Evolutionary conservation across 2,797 vertebrate genomes (phyloP).

Genomic region (Lepidocolaptes lacrymiger): DNA sequence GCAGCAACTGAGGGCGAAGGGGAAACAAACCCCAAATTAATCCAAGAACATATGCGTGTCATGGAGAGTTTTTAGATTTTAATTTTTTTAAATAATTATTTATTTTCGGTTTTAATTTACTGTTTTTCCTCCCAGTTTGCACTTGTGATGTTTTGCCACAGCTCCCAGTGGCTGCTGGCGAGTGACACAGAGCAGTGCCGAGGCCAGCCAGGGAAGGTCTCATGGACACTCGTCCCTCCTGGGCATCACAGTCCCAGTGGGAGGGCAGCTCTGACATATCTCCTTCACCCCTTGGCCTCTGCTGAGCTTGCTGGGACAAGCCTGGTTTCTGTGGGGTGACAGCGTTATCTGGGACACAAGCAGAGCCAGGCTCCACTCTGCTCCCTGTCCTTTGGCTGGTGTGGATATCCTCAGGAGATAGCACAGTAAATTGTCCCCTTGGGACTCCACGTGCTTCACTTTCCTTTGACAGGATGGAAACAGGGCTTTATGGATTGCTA

Average conservation of each 20-base stretch:
- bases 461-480: not conserved
- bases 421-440: not conserved
- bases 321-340: constrained; percentile 26
- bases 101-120: not conserved
- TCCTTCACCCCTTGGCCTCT: constrained; percentile 14
- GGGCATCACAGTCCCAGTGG: not conserved
- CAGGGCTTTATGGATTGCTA: rapidly evolving
- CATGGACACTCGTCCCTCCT: not conserved
- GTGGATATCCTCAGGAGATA: not conserved
- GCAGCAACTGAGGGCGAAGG: rapidly evolving
- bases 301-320: not conserved
- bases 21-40: not conserved
- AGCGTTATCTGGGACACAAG: constrained; percentile 13
- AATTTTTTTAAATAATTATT: rapidly evolving
- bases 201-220: not conserved
- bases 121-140: not conserved
- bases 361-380: not conserved
- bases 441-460: not conserved
- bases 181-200: not conserved
- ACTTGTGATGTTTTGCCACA: not conserved
- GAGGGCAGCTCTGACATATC: not conserved
- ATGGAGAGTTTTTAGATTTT: not conserved
- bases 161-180: not conserved
- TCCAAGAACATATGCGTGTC: not conserved
- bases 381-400: not conserved